Evolutionary conservation across 2,888 invertebrate species (phyloP).

Genomic region (Chalcosyrphus nemorum): DNA sequence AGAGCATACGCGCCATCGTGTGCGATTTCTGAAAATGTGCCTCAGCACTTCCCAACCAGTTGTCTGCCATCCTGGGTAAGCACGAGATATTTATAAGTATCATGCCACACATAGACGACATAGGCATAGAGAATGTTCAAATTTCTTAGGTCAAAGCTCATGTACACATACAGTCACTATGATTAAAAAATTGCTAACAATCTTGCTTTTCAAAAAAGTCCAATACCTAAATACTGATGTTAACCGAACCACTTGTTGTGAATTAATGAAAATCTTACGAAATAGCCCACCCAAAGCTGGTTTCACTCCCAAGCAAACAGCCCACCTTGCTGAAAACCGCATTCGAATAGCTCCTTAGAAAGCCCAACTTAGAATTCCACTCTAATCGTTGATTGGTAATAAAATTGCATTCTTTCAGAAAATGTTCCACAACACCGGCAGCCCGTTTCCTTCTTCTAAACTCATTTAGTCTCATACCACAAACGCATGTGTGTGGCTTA

Average conservation of each 20-base stretch:
- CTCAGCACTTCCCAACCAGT: no score
- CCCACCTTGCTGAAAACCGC: constrained; percentile 2
- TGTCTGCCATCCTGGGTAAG: no score
- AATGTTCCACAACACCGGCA: constrained; percentile 38
- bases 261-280: constrained; percentile 4
- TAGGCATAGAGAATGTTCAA: no score
- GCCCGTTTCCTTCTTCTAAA: background rate
- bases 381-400: constrained; percentile 44
- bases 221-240: background rate
- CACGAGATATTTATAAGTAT: no score
- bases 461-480: constrained; percentile 22
- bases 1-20: no score
- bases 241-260: background rate
- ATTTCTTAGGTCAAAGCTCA: no score
- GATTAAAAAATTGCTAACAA: background rate
- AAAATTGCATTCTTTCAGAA: constrained; percentile 45
- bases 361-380: constrained; percentile 38
- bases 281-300: background rate
- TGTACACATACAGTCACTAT: no score
- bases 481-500: constrained; percentile 54
- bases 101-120: no score
- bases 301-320: background rate
- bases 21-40: no score
- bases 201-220: background rate
- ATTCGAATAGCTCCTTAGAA: background rate